Base-by-base conservation (phyloP, 2,113 vertebrate genomes). In the Trichomycterus rosablanca region DNA sequence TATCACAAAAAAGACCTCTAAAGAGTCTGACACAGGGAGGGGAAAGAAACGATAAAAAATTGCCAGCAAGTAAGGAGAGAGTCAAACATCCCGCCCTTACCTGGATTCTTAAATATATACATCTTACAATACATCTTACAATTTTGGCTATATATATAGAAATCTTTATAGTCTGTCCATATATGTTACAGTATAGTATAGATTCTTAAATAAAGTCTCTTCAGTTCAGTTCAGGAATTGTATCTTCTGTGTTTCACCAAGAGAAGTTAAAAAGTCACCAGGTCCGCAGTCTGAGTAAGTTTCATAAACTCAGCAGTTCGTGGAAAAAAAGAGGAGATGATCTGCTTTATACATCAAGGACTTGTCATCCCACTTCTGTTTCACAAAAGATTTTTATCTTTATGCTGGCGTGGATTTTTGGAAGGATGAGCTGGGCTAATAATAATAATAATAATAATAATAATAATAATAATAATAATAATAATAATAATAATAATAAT, bases 41-140 rank as follows among this genome's bases (percentile, higher is more conserved):
- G 80, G 75, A 44, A 28, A 39, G 22, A 59, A 68, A 80, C 59
- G 74, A 71, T 76, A 2, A 34, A 20, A 83, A 84, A 81, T 80
- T 80, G 88, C 87, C 83, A 88, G 86, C 86, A 87, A 89, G 87
- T 86, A 90, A 85, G 84, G 86, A 83, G 84, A 79, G 78, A 85
- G 88, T 89, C 69, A 77, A 87, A 87, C 83, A 74, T 84, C 80
- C 80, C 46, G 16, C 7, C 82, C 90, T 90, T 90, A 91, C 87
- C 91, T 92, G 91, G 91, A 94, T n/a, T 91, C n/a, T 92, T 89
- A 93, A 94, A 93, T 93, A 93, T 97, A 87, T 93, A 97, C 88
- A 86, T 91, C 88, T 87, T 93, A 94, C 86, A 82, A 80, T 92
- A n/a, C n/a, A n/a, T n/a, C n/a, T n/a, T n/a, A n/a, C n/a, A n/a